A percentile compares a stretch with the other conserved stretches of the same genome.
Evolutionary conservation across 2,113 vertebrate species (phyloP).

Genomic region (Protobothrops flavoviridis): DNA sequence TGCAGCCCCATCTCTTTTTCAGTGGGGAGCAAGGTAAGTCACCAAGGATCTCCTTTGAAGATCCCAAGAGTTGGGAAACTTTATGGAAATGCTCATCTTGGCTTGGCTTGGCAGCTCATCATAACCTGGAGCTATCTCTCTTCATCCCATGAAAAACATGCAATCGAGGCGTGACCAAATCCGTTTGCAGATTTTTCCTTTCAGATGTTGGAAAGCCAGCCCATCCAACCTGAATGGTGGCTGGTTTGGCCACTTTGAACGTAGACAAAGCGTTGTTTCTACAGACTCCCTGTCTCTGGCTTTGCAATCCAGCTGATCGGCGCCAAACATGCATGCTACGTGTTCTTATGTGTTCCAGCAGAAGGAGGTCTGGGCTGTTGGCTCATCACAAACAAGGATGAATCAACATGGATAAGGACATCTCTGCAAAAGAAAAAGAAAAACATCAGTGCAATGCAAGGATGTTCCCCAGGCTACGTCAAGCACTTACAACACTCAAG

Average conservation of each 20-base stretch:
- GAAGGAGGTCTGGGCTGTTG: neutral
- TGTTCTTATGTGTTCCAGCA: neutral
- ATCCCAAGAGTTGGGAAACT: neutral
- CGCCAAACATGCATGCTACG: neutral
- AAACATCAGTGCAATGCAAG: neutral
- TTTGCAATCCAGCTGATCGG: neutral
- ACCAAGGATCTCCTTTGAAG: neutral
- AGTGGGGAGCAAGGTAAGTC: neutral
- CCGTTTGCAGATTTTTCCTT: neutral
- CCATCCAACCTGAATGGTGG: neutral
- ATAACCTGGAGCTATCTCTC: neutral
- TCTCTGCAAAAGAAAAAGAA: neutral
- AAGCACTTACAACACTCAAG: neutral
- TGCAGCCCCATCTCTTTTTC: neutral
- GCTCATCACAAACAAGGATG: neutral
- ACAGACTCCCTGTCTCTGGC: neutral
- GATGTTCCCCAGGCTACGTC: neutral
- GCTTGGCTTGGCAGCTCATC: slow-evolving; percentile 3
- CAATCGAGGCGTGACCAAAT: neutral
- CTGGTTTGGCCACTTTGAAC: neutral
- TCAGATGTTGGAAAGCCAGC: neutral
- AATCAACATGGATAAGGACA: neutral
- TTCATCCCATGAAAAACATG: slow-evolving; percentile 5
- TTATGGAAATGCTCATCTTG: neutral
- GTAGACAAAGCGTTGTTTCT: neutral